Evolutionary conservation across 2,113 vertebrate species (phyloP), one percentile per base, ranked within the genome.

Genomic region (Hippocampus mohnikei): DNA sequence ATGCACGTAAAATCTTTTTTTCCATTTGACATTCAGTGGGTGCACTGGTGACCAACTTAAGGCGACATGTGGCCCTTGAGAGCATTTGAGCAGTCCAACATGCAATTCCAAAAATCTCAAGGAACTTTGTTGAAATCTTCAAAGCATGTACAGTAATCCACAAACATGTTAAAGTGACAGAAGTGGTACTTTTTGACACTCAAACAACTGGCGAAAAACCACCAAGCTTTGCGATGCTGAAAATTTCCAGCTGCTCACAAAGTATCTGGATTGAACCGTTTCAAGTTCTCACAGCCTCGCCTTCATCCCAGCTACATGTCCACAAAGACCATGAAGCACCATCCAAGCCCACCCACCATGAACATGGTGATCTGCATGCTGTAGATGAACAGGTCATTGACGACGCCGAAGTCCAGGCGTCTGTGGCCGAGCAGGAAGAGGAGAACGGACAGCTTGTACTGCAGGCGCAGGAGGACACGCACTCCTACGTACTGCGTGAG

Each of bases 261-360:
- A 60, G 16, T 2, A 60, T 33, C 27, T 13, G 10, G 2, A 55
- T 15, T 1, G 55, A 23, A 12, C 55, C 5, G 15, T 23, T 55
- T 21, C 52, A n/a, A 55, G 9, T n/a, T 55, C n/a, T n/a, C n/a
- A 9, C 16, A 7, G 2, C 15, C 27, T 60, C 58, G 3, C 58
- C 7, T 29, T 33, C 27, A 33, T 60, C 27, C 27, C n/a, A 44
- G 78, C 78, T 91, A 99, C 97, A 99, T 98, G 88, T 98, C 97
- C 87, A 98, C 95, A 79, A 99, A 99, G 37, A 98, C 96, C 97
- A 99, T 96, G 88, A 99, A 98, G 88, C 97, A 99, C 96, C 96
- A 99, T 50, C 97, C 96, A 66, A 99, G 92, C 10, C 97, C 97
- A 7, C 96, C 97, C 33, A 98, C 95, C 79, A 99, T 93, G 86